phyloP scores from a whole-genome alignment of 2,888 invertebrate species.

The Coenonympha glycerion region DNA sequence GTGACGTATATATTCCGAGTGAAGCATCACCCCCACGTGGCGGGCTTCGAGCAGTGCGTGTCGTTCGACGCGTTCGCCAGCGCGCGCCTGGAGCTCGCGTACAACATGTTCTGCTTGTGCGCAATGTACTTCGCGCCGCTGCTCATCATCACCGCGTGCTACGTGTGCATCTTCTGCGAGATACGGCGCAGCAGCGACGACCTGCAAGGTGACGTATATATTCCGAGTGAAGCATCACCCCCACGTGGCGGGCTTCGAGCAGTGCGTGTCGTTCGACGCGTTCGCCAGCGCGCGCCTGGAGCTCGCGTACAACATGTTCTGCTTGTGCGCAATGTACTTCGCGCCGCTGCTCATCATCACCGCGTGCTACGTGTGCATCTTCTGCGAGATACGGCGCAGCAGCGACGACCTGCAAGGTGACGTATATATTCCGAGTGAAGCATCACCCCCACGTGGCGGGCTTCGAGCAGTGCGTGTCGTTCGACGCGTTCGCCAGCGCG shows the following conservation, averaged over 20 bases:
- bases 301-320: constrained; percentile 83
- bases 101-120: constrained; percentile 83
- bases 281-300: constrained; percentile 79
- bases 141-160: constrained; percentile 81
- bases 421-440: too few relatives aligned
- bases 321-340: constrained; percentile 84
- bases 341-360: constrained; percentile 83
- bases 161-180: constrained; percentile 83
- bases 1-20: too few relatives aligned
- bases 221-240: constrained; percentile 83
- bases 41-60: constrained; percentile 84
- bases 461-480: too few relatives aligned
- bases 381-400: constrained; percentile 82
- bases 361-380: constrained; percentile 82
- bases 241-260: constrained; percentile 79
- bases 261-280: constrained; percentile 86
- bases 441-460: too few relatives aligned
- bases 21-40: constrained; percentile 78
- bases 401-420: constrained; percentile 77
- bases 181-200: constrained; percentile 80
- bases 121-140: constrained; percentile 86
- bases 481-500: too few relatives aligned
- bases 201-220: constrained; percentile 76
- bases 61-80: constrained; percentile 83
- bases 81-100: constrained; percentile 78